These are phyloP conservation scores for Mesorhabditis sp. DNA, from an alignment of 2,888 invertebrate genomes.

Conservation along the genomic window DNA sequence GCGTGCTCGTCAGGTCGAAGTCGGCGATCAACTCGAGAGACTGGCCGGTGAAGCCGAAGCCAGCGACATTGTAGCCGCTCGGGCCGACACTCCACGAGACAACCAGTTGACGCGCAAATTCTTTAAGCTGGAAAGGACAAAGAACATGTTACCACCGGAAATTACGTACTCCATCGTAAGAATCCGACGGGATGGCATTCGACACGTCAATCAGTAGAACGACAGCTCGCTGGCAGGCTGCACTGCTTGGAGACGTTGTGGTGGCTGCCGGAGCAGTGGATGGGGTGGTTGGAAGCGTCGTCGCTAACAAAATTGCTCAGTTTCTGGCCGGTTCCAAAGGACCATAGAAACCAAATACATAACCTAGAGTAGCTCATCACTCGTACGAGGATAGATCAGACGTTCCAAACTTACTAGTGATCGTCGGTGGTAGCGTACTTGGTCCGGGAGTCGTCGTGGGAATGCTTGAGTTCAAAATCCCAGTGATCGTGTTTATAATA, in stretches of 20 bases:
- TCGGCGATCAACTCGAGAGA: neutral
- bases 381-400: too few species aligned
- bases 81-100: neutral
- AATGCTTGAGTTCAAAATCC: neutral
- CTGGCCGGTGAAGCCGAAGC: neutral
- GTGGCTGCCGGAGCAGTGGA: neutral
- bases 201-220: neutral
- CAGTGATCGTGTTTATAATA: neutral
- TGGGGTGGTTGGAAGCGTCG: neutral
- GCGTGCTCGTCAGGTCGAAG: constrained; percentile 4
- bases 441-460: neutral
- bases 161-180: neutral
- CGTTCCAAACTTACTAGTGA: neutral
- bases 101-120: neutral
- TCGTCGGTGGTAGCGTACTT: neutral
- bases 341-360: too few species aligned
- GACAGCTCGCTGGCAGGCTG: neutral
- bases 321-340: too few species aligned
- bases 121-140: neutral
- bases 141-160: too few species aligned
- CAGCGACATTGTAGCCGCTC: neutral
- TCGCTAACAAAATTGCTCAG: too few species aligned
- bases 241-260: neutral
- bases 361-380: too few species aligned
- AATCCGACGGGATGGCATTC: neutral